These are phyloP conservation scores for Tineola bisselliella DNA, from an alignment of 2,888 invertebrate species.

Conservation along the genomic window DNA sequence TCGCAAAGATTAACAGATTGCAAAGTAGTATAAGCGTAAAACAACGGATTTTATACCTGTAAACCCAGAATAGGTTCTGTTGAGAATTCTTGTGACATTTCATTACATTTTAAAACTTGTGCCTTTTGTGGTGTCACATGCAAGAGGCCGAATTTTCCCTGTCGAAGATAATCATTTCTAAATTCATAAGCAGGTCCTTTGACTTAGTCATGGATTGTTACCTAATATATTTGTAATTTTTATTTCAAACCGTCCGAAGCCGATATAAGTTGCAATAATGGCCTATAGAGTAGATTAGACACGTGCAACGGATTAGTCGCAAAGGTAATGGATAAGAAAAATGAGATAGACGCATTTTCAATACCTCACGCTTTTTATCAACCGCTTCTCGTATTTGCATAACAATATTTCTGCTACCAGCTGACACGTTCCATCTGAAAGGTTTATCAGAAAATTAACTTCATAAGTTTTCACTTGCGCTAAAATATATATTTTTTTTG, in stretches of 20 bases:
- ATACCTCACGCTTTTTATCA: constrained; percentile 63
- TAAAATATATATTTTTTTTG: too few relatives aligned
- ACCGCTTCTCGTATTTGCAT: constrained; percentile 74
- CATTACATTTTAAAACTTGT: constrained; percentile 75
- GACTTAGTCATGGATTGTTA: too few relatives aligned
- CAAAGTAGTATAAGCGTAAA: too few relatives aligned
- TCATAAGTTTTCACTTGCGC: too few relatives aligned
- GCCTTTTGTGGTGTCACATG: constrained; percentile 76
- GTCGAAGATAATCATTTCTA: constrained; percentile 18
- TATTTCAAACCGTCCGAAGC: too few relatives aligned
- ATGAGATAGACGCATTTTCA: neutral
- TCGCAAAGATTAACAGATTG: too few relatives aligned
- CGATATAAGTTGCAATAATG: neutral
- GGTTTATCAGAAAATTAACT: neutral
- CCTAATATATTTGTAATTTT: too few relatives aligned
- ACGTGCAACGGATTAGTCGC: neutral
- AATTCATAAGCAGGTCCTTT: too few relatives aligned
- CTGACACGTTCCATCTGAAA: constrained; percentile 70
- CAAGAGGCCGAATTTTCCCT: constrained; percentile 50
- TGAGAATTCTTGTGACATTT: constrained; percentile 76
- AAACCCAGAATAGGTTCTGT: constrained; percentile 57
- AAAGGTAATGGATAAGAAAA: neutral
- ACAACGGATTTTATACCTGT: constrained; percentile 32
- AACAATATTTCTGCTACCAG: constrained; percentile 70
- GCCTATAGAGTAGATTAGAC: neutral